A percentile compares a stretch with the other conserved stretches of the same genome.
Conservation (phyloP, 2,888 invertebrate species). For the Gnatocerus cornutus region DNA sequence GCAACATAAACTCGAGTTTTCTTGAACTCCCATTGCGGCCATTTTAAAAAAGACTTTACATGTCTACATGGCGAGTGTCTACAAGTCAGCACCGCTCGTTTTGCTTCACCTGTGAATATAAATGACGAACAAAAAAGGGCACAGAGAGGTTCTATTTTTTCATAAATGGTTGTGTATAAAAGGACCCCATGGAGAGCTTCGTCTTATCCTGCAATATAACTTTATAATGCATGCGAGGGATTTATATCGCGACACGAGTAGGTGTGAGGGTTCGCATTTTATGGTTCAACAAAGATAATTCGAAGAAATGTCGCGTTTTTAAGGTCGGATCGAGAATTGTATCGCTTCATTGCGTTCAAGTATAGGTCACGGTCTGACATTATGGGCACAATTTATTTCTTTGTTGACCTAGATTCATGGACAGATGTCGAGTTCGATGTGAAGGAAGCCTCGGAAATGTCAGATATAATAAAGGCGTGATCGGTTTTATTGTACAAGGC, state of each 20-base stretch:
- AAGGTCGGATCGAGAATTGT: slow-evolving; percentile 22
- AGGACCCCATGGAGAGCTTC: slow-evolving; percentile 19
- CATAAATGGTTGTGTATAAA: slow-evolving; percentile 18
- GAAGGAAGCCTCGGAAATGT: slow-evolving; percentile 18
- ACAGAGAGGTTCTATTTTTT: slow-evolving; percentile 30
- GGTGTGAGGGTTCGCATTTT: slow-evolving; percentile 17
- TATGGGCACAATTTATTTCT: slow-evolving; percentile 23
- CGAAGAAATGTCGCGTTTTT: slow-evolving; percentile 13
- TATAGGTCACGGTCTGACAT: slow-evolving; percentile 37
- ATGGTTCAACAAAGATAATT: slow-evolving; percentile 19
- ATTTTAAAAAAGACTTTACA: slow-evolving; percentile 36
- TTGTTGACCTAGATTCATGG: slow-evolving; percentile 24
- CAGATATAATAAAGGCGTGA: slow-evolving; percentile 17
- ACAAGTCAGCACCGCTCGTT: slow-evolving; percentile 30
- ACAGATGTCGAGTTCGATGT: slow-evolving; percentile 16
- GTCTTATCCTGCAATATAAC: slow-evolving; percentile 21
- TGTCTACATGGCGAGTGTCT: slow-evolving; percentile 32
- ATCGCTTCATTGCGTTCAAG: slow-evolving; percentile 15
- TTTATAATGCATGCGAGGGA: slow-evolving; percentile 28
- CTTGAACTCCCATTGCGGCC: slow-evolving; percentile 27
- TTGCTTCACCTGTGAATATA: slow-evolving; percentile 41
- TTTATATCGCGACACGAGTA: slow-evolving; percentile 13
- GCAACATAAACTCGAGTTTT: slow-evolving; percentile 31
- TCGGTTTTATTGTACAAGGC: slow-evolving; percentile 12
- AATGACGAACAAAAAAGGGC: slow-evolving; percentile 25